A percentile compares a stretch with the other conserved stretches of the same genome.
These are phyloP conservation scores for Phocides pigmalion DNA, from an alignment of 1,140 invertebrate genomes.

Conservation along the genomic window DNA sequence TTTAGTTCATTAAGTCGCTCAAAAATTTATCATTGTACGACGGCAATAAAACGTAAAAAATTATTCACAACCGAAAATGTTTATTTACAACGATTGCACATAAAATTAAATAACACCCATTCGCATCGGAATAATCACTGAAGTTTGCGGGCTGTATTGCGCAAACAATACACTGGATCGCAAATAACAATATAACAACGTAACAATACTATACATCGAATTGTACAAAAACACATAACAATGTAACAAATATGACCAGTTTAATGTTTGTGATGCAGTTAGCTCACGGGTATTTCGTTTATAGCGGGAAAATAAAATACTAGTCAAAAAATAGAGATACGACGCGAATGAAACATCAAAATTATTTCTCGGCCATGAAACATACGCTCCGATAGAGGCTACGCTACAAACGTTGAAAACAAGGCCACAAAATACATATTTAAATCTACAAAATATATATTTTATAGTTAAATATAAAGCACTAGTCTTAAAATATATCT, in stretches of 20 bases:
- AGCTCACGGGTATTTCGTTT: constrained; percentile 2
- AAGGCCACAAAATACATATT: too few relatives aligned
- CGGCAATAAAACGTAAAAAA: constrained; percentile 6
- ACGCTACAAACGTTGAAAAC: too few relatives aligned
- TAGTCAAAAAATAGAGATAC: constrained; percentile 11
- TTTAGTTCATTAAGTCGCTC: constrained; percentile 7
- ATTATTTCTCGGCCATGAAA: too few relatives aligned
- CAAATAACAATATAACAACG: constrained; percentile 12
- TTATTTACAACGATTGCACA: constrained; percentile 32
- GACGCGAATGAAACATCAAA: not conserved
- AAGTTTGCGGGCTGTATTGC: constrained; percentile 19
- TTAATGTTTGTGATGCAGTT: constrained; percentile 13
- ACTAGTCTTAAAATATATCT: too few relatives aligned
- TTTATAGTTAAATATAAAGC: too few relatives aligned
- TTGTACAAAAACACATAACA: constrained; percentile 17
- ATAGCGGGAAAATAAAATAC: constrained; percentile 1
- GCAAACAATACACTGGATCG: constrained; percentile 24
- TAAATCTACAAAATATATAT: too few relatives aligned
- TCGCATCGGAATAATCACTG: constrained; percentile 20
- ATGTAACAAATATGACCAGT: constrained; percentile 24
- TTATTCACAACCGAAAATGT: constrained; percentile 10
- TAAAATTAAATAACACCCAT: constrained; percentile 35
- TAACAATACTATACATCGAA: constrained; percentile 14
- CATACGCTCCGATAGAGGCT: too few relatives aligned
- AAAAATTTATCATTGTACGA: not conserved